phyloP scores from a whole-genome alignment of 2,113 vertebrate genomes.

The Typhlomys cinereus region DNA sequence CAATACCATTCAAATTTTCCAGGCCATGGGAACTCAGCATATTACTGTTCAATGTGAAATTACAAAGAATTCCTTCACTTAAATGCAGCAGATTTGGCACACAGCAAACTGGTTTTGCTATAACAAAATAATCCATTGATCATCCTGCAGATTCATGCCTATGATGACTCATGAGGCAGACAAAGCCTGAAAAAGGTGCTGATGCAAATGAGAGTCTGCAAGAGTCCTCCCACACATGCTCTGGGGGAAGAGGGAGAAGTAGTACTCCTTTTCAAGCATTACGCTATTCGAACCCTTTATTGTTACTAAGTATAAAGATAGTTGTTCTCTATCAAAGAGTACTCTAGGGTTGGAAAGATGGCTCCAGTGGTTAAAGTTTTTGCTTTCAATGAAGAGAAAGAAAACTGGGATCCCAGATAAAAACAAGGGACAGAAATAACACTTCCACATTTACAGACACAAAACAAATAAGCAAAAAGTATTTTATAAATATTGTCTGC shows the following conservation, averaged over 20 bases:
- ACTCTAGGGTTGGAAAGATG: no score
- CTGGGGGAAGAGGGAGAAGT: background rate
- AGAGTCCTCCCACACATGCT: slow-evolving; percentile 43
- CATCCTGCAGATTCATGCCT: background rate
- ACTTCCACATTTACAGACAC: no score
- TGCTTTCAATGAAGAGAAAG: no score
- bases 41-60: background rate
- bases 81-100: background rate
- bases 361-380: no score
- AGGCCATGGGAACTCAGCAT: background rate
- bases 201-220: background rate
- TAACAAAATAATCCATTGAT: slow-evolving; percentile 21
- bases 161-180: slow-evolving; percentile 26
- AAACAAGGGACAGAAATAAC: no score
- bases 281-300: slow-evolving; percentile 13
- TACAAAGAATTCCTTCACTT: background rate
- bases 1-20: background rate
- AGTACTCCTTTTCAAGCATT: background rate
- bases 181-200: background rate
- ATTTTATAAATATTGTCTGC: background rate
- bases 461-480: no score
- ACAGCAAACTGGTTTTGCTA: background rate
- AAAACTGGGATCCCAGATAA: no score
- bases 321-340: slow-evolving; percentile 2
- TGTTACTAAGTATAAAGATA: background rate